Evolutionary conservation across 2,888 invertebrate species (phyloP), one percentile per base, ranked within the genome.

Genomic region (Rhamnusium bicolor): DNA sequence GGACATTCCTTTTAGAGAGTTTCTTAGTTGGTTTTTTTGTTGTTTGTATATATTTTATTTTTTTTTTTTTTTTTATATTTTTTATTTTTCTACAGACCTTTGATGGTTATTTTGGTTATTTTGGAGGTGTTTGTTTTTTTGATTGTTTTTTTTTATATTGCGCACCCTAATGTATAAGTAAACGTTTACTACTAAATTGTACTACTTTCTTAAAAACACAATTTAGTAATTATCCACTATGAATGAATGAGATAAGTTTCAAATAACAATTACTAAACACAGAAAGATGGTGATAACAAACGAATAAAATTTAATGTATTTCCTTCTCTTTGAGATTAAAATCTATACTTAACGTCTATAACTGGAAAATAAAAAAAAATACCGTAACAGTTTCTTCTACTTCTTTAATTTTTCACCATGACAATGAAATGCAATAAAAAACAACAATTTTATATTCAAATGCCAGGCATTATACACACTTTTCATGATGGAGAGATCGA

Each of bases 401-500:
- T 7, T 10, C 32, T 32, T 18, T 63, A 21, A 40, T 63, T 47
- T 62, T 63, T 49, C 21, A 49, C 49, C 24, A 49, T 18, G 63
- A 49, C 63, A 63, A 51, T 51, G 46, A 47, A 29, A n/a, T 29
- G 18, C 51, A 63, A 49, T 53, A 65, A 53, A 65, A 49, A 65
- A n/a, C n/a, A 62, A 47, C 18, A 51, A 53, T 65, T 53, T 65
- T 10, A 53, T 65, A 32, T 65, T 65, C 65, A 65, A 53, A 65
- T 53, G 51, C 65, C 65, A 19, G 29, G 27, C 53, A 29, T 65
- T 65, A 63, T 24, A 49, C 49, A 49, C 49, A 49, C 21, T 63
- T 65, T 65, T 29, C 51, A 32, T 10, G 49, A 29, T 29, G 27
- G 10, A 32, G 18, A 16, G 19, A 32, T 53, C 53, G 14, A 65